These are phyloP conservation scores for Capra hircus DNA, from an alignment of 2,113 vertebrate species.

Conservation along the genomic window DNA sequence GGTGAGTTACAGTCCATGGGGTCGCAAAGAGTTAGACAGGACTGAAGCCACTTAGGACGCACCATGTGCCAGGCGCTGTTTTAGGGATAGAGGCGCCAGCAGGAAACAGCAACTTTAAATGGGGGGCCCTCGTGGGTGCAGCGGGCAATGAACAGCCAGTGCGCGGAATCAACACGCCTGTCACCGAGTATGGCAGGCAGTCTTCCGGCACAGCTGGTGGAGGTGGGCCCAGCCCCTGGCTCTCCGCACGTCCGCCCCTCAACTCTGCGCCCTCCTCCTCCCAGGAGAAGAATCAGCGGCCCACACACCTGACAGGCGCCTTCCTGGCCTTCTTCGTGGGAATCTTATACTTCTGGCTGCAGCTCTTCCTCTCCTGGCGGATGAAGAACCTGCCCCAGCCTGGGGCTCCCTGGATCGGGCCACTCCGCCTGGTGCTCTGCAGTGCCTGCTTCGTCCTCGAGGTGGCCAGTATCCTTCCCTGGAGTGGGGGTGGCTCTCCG, in stretches of 20 bases:
- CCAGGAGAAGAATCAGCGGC: slow-evolving; percentile 77
- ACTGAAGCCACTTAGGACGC: neutral
- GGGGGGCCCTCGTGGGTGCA: neutral
- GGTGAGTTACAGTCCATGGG: neutral
- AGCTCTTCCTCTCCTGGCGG: slow-evolving; percentile 77
- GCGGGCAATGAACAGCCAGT: accelerated
- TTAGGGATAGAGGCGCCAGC: neutral
- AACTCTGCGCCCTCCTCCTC: neutral
- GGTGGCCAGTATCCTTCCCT: slow-evolving; percentile 84
- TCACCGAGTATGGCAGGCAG: accelerated
- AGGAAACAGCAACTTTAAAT: neutral
- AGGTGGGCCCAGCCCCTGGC: too few relatives aligned
- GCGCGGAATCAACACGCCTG: accelerated
- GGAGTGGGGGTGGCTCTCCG: neutral
- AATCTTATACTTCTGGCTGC: slow-evolving; percentile 85
- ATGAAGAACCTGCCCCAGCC: slow-evolving; percentile 66
- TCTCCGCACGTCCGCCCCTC: neutral
- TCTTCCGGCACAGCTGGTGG: accelerated
- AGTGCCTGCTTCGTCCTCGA: slow-evolving; percentile 66
- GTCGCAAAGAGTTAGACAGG: neutral
- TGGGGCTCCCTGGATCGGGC: slow-evolving; percentile 73
- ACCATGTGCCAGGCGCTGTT: neutral
- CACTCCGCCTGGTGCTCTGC: slow-evolving; percentile 73
- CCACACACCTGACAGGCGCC: slow-evolving; percentile 80
- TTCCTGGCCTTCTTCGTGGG: slow-evolving; percentile 83